Evolutionary conservation across 2,797 vertebrate species (phyloP).

Genomic region (Mus spretus): DNA sequence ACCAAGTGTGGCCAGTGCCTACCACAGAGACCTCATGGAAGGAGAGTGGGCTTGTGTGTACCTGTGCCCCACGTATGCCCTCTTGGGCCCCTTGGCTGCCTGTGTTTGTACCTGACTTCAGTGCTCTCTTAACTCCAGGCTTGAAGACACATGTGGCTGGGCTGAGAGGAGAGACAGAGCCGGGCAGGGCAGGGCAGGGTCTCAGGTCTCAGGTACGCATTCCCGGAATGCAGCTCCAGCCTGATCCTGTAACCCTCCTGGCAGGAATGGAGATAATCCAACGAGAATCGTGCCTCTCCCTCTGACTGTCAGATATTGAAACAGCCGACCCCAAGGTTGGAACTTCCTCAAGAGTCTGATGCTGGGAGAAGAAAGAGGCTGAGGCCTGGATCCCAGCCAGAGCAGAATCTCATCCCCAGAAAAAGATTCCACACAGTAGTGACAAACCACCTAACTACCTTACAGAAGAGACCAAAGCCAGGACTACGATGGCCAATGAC

Average conservation of each 20-base stretch:
- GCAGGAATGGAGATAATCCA: neutral
- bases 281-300: no score
- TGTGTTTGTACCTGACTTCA: neutral
- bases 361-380: neutral
- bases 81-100: neutral
- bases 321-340: neutral
- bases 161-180: neutral
- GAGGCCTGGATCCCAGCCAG: neutral
- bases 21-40: fast-evolving
- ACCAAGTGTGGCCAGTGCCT: neutral
- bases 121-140: neutral
- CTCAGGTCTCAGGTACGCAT: neutral
- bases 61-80: neutral
- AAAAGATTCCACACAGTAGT: neutral
- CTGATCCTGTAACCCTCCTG: neutral
- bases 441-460: neutral
- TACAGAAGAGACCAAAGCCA: neutral
- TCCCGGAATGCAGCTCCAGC: neutral
- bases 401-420: neutral
- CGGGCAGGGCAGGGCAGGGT: neutral
- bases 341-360: neutral
- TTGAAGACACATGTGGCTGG: neutral
- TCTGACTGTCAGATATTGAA: neutral
- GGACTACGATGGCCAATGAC: fast-evolving
- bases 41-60: no score